Conservation (phyloP, 2,888 invertebrate genomes). For the Ligdia adustata region DNA sequence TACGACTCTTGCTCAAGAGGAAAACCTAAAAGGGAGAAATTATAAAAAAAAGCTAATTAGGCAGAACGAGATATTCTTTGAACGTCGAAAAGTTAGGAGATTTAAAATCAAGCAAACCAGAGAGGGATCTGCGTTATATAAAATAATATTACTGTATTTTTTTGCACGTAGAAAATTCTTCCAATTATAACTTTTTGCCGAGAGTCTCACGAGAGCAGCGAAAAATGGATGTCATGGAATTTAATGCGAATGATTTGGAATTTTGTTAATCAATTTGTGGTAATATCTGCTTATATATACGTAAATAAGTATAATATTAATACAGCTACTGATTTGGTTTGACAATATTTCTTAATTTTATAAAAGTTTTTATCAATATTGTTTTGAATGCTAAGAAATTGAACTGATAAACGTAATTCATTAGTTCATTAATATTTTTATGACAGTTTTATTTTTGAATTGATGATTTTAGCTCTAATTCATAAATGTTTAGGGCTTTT, state of each 20-base stretch:
- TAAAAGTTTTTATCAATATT: no score
- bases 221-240: neutral
- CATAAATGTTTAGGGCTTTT: no score
- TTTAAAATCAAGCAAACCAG: constrained; percentile 18
- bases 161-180: constrained; percentile 8
- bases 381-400: no score
- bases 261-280: no score
- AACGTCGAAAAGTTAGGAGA: constrained; percentile 25
- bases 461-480: no score
- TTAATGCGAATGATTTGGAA: neutral
- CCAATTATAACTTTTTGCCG: constrained; percentile 16
- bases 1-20: constrained; percentile 12
- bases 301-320: no score
- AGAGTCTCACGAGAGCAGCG: neutral
- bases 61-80: constrained; percentile 28
- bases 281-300: no score
- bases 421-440: no score
- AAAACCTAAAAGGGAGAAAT: constrained; percentile 16
- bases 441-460: no score
- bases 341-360: no score
- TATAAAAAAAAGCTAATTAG: constrained; percentile 31
- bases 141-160: constrained; percentile 11
- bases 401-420: no score
- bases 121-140: constrained; percentile 11
- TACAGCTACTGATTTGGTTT: no score